A percentile compares a stretch with the other conserved stretches of the same genome.
Conservation (phyloP, 2,113 vertebrate species). For the Rhynchomys soricoides region DNA sequence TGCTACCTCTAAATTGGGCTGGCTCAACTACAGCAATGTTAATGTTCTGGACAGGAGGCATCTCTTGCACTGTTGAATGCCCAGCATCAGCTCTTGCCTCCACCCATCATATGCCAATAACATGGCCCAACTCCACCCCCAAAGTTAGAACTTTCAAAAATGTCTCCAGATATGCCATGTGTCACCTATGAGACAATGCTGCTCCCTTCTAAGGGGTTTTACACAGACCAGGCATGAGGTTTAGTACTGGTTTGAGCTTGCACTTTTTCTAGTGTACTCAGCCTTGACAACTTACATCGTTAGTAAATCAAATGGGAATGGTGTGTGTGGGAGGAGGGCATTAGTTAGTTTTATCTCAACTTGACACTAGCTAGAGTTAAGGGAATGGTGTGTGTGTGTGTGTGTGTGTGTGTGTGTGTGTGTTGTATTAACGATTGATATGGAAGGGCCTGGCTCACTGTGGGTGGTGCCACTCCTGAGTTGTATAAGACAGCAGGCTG, state of each 20-base stretch:
- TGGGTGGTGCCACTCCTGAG: not conserved
- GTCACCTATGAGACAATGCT: not conserved
- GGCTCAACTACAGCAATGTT: not conserved
- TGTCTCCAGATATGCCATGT: not conserved
- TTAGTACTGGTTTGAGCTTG: not conserved
- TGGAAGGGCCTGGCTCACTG: not conserved
- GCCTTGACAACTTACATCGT: not conserved
- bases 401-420: too few species aligned
- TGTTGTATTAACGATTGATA: not conserved
- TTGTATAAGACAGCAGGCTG: not conserved
- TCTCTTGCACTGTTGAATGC: not conserved
- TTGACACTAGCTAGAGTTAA: not conserved
- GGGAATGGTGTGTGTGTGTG: too few species aligned
- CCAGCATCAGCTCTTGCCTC: not conserved
- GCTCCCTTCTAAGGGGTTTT: not conserved
- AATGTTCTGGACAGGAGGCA: accelerated
- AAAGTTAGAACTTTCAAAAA: not conserved
- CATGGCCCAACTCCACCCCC: accelerated
- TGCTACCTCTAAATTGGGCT: not conserved
- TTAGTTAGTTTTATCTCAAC: not conserved
- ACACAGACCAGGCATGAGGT: not conserved
- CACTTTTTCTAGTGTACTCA: not conserved
- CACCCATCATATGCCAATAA: not conserved
- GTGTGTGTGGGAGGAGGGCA: too few species aligned
- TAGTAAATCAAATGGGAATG: not conserved